A percentile compares a stretch with the other conserved stretches of the same genome.
Conservation (phyloP, 2,888 invertebrate genomes). For the Nineta flava region DNA sequence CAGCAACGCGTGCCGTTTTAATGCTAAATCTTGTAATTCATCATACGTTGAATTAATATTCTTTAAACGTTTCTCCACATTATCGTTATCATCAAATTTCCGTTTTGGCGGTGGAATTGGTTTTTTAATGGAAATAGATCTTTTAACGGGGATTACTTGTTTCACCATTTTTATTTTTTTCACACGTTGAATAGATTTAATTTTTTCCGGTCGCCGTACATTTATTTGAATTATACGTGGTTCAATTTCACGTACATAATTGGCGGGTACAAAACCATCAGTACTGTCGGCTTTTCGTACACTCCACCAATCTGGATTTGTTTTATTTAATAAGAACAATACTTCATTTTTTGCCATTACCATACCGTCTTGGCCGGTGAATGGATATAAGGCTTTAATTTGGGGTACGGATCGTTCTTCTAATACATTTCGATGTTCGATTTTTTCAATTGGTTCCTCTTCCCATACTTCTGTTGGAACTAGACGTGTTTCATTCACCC, state of each 20-base stretch:
- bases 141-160: conserved; percentile 66
- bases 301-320: conserved; percentile 98
- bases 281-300: conserved; percentile 76
- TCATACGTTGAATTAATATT: conserved; percentile 69
- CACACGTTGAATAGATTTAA: conserved; percentile 68
- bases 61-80: conserved; percentile 64
- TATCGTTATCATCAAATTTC: conserved; percentile 43
- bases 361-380: conserved; percentile 76
- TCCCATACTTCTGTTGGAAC: conserved; percentile 88
- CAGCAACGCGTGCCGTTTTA: conserved; percentile 64
- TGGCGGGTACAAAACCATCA: conserved; percentile 96
- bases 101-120: conserved; percentile 26
- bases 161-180: conserved; percentile 81
- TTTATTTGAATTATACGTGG: conserved; percentile 73
- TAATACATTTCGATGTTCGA: conserved; percentile 71
- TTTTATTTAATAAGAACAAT: conserved; percentile 86
- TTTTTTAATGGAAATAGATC: conserved; percentile 33
- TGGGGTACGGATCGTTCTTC: conserved; percentile 81
- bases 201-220: conserved; percentile 70
- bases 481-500: conserved; percentile 62
- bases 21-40: conserved; percentile 63
- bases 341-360: conserved; percentile 81
- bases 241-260: conserved; percentile 86
- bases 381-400: conserved; percentile 74
- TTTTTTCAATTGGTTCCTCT: conserved; percentile 72